Conservation (phyloP, 2,797 vertebrate genomes). For the Monodelphis domestica region DNA sequence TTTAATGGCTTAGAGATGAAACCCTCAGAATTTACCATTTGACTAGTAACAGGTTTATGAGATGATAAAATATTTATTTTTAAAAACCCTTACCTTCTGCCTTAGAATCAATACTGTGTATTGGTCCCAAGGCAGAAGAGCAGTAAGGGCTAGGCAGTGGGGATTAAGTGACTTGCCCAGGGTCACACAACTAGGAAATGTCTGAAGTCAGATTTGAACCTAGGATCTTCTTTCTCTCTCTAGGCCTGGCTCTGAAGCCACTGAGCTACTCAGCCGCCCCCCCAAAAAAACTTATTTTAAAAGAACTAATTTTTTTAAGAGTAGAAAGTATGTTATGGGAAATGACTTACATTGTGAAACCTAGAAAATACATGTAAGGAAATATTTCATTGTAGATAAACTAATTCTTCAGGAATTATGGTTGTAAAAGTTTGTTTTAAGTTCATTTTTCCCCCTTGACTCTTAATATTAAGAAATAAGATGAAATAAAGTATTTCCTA, state of each 20-base stretch:
- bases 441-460: constrained; percentile 9
- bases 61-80: too few species aligned
- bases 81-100: too few species aligned
- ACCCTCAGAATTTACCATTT: not conserved
- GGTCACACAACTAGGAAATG: too few species aligned
- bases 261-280: too few species aligned
- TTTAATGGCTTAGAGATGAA: not conserved
- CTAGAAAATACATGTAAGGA: not conserved
- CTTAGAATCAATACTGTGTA: too few species aligned
- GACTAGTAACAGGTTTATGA: not conserved
- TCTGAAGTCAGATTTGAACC: too few species aligned
- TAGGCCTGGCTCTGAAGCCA: too few species aligned
- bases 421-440: not conserved
- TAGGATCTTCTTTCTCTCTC: too few species aligned
- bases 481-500: not conserved
- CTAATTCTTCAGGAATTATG: constrained; percentile 11
- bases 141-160: too few species aligned
- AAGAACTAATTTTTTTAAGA: not conserved
- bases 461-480: constrained; percentile 30
- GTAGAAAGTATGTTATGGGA: not conserved
- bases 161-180: too few species aligned
- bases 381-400: constrained; percentile 24
- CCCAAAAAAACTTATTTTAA: constrained; percentile 26
- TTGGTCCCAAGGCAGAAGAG: too few species aligned
- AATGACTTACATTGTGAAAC: constrained; percentile 2